Percentiles rank a stretch among this genome's conserved stretches.
Evolutionary conservation across 2,797 vertebrate species (phyloP).

Genomic region (Dermochelys coriacea): DNA sequence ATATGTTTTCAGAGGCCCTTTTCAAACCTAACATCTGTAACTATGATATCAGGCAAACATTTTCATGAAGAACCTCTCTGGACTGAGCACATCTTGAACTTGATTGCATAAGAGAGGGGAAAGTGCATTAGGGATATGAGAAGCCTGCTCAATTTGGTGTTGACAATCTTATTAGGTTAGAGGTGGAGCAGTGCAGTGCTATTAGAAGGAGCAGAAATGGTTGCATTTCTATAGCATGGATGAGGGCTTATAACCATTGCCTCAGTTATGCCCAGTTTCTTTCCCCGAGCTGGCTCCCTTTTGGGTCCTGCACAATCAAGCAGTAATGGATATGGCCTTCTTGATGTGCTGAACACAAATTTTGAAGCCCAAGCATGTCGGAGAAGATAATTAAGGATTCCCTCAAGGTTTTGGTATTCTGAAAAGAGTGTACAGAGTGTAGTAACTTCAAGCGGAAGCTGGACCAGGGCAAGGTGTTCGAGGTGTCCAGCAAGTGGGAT

Average conservation of each 20-base stretch:
- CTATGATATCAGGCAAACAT: neutral
- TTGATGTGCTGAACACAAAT: neutral
- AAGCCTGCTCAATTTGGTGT: neutral
- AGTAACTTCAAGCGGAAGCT: neutral
- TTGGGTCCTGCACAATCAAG: neutral
- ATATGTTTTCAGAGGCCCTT: neutral
- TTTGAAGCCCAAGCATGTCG: neutral
- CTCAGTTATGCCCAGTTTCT: neutral
- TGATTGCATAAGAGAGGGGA: neutral
- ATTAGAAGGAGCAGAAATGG: neutral
- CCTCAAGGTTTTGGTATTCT: neutral
- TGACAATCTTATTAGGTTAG: neutral
- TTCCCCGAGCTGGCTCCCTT: rapidly evolving
- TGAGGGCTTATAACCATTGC: neutral
- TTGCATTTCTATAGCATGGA: neutral
- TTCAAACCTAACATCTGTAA: neutral
- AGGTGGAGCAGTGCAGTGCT: neutral
- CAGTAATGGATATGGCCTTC: neutral
- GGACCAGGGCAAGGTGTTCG: too few relatives aligned
- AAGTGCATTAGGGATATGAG: neutral
- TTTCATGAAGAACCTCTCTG: rapidly evolving
- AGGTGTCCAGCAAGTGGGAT: too few relatives aligned
- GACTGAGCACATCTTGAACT: neutral
- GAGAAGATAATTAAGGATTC: neutral
- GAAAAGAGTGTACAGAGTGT: neutral